phyloP scores from a whole-genome alignment of 2,888 invertebrate genomes.

The Drosophila mulleri region DNA sequence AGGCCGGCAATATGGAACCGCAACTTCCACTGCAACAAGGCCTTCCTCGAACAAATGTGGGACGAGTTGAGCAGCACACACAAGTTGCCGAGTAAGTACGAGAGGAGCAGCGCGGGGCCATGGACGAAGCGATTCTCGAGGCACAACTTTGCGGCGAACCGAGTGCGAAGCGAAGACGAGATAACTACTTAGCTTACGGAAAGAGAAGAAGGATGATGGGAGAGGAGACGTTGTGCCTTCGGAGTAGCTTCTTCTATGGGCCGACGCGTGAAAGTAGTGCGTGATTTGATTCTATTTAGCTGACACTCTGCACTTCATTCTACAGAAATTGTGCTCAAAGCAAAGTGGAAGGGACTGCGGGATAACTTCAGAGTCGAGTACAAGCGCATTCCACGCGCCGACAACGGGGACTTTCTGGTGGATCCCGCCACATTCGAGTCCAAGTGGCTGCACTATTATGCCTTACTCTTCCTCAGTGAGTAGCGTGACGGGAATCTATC shows the following conservation, averaged over 20 bases:
- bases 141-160: slow-evolving; percentile 28
- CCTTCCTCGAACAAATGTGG: slow-evolving; percentile 85
- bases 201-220: not conserved
- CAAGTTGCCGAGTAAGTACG: slow-evolving; percentile 84
- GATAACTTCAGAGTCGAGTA: slow-evolving; percentile 85
- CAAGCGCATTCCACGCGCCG: slow-evolving; percentile 84
- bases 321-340: slow-evolving; percentile 84
- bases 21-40: slow-evolving; percentile 85
- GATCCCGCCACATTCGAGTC: slow-evolving; percentile 84
- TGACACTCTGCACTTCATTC: slow-evolving; percentile 16
- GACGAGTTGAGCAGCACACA: slow-evolving; percentile 84
- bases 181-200: not conserved
- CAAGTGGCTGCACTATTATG: slow-evolving; percentile 85
- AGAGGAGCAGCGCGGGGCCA: not conserved
- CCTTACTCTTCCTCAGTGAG: slow-evolving; percentile 84
- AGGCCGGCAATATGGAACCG: slow-evolving; percentile 85
- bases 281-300: slow-evolving; percentile 13
- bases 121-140: slow-evolving; percentile 15
- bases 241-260: slow-evolving; percentile 21
- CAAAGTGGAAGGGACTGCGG: slow-evolving; percentile 85
- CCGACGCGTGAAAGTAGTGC: not conserved
- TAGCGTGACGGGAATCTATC: slow-evolving; percentile 14
- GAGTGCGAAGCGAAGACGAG: too few relatives aligned
- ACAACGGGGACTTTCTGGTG: slow-evolving; percentile 83
- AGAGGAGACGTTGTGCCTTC: slow-evolving; percentile 28